Percentiles rank a stretch among this genome's conserved stretches.
Conservation (phyloP, 2,888 invertebrate species). For the Anticlea derivata region DNA sequence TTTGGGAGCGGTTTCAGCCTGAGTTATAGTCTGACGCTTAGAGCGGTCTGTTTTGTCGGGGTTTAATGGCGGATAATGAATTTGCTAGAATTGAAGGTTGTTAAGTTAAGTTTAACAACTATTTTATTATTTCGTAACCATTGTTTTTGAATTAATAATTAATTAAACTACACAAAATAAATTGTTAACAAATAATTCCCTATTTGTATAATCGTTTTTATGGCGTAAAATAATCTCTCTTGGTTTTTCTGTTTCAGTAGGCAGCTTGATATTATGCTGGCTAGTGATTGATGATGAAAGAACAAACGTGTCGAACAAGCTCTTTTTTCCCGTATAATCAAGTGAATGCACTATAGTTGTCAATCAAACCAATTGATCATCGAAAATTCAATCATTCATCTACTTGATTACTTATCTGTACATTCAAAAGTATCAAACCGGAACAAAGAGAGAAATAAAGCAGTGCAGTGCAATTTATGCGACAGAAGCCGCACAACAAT, state of each 20-base stretch:
- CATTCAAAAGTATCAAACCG: conserved; percentile 10
- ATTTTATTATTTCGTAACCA: not conserved
- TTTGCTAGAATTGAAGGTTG: not conserved
- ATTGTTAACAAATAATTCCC: too few relatives aligned
- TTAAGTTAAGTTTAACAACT: not conserved
- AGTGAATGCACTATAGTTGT: too few relatives aligned
- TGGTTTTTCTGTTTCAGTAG: too few relatives aligned
- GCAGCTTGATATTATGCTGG: too few relatives aligned
- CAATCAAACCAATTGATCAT: too few relatives aligned
- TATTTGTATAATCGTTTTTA: too few relatives aligned
- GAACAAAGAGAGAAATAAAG: conserved; percentile 21
- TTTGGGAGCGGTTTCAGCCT: conserved; percentile 11
- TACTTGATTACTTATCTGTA: not conserved
- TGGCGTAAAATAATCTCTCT: too few relatives aligned
- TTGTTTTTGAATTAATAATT: too few relatives aligned
- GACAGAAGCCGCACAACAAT: conserved; percentile 27
- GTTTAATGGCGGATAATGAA: conserved; percentile 2
- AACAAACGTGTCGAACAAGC: too few relatives aligned
- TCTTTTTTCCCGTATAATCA: too few relatives aligned
- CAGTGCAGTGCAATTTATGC: conserved; percentile 19
- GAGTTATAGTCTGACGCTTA: conserved; percentile 6
- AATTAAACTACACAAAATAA: too few relatives aligned
- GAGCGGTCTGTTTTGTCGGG: conserved; percentile 1
- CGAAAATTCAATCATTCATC: not conserved
- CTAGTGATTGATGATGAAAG: too few relatives aligned